Conservation (phyloP, 92 coral and sea anemone species). For the Epizoanthus scotinus region DNA sequence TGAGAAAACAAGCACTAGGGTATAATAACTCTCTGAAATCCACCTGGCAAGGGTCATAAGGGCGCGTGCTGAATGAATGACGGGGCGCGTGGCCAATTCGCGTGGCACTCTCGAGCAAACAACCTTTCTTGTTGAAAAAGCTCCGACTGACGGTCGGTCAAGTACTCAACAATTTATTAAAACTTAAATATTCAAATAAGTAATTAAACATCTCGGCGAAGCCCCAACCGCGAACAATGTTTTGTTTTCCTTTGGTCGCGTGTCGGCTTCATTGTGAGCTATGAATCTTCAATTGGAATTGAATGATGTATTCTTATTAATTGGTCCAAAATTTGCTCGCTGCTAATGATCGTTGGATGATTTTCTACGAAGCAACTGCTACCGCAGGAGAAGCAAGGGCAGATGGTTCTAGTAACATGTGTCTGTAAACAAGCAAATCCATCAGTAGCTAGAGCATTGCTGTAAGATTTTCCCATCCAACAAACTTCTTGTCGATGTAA, state of each 20-base stretch:
- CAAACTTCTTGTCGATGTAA: constrained; percentile 5
- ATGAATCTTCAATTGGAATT: constrained; percentile 56
- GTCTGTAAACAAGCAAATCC: constrained; percentile 22
- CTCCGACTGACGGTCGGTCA: constrained; percentile 59
- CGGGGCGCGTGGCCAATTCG: constrained; percentile 70
- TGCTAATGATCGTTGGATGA: constrained; percentile 33
- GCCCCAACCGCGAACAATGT: constrained; percentile 64
- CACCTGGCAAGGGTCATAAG: constrained; percentile 71
- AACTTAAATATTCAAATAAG: constrained; percentile 57
- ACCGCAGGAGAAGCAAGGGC: constrained; percentile 32
- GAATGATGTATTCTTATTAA: constrained; percentile 56
- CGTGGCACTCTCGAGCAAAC: constrained; percentile 74
- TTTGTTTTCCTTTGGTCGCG: constrained; percentile 71
- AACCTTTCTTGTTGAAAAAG: constrained; percentile 23
- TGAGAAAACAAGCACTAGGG: constrained; percentile 51
- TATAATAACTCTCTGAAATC: constrained; percentile 55
- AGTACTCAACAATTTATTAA: constrained; percentile 61
- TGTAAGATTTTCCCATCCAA: neutral
- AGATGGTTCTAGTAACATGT: constrained; percentile 45
- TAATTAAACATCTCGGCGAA: constrained; percentile 72
- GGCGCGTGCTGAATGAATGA: constrained; percentile 58
- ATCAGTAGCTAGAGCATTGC: constrained; percentile 7
- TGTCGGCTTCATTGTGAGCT: constrained; percentile 71
- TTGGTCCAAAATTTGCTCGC: constrained; percentile 48
- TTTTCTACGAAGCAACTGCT: constrained; percentile 44